Base-by-base conservation (phyloP, 2,888 invertebrate genomes). In the Phorcus lineatus region DNA sequence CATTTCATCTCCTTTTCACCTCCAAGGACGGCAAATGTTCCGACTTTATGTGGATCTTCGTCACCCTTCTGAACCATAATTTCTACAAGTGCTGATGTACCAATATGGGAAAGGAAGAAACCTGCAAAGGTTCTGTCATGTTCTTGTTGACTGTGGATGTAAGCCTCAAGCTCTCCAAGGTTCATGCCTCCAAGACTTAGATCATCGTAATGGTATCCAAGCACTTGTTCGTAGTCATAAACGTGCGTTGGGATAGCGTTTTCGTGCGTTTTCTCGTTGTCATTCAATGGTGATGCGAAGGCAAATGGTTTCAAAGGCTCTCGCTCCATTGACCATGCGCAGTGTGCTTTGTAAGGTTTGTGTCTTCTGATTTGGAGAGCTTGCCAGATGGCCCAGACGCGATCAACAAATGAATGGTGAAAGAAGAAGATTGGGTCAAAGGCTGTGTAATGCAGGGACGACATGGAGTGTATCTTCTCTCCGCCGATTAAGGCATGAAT, bases 101-200 rank as follows among this genome's bases (percentile, higher is more conserved):
- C 78, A 62, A 86, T 85, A 11, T 82, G 82, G 22, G 78, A 77
- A 16, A 86, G 81, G 17, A 79, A 52, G 70, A 85, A 80, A 11
- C 85, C 86, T 24, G 82, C 84, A 53, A 85, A 86, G 19, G 76
- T 78, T 16, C 86, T 67, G 22, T 84, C 78, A 17, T 78, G 54
- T 11, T 24, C 4, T 19, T 78, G 47, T 22, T 66, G 67, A 16
- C 57, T 36, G 28, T 82, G 77, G 13, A 86, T 80, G 66, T 80
- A 81, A 24, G 78, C 40, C 9, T 84, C 81, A 28, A 86, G 77
- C 55, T 84, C 80, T 19, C 79, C 78, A 11, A 86, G 76, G 47
- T 75, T 81, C 84, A 84, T 83, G 4, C 85, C 85, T 11, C 84
- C 85, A 80, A 82, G 85, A 28, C 78, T 66, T 11, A 86, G 82